Base-by-base conservation (phyloP, 2,113 vertebrate genomes). In the Puffinus mauretanicus region DNA sequence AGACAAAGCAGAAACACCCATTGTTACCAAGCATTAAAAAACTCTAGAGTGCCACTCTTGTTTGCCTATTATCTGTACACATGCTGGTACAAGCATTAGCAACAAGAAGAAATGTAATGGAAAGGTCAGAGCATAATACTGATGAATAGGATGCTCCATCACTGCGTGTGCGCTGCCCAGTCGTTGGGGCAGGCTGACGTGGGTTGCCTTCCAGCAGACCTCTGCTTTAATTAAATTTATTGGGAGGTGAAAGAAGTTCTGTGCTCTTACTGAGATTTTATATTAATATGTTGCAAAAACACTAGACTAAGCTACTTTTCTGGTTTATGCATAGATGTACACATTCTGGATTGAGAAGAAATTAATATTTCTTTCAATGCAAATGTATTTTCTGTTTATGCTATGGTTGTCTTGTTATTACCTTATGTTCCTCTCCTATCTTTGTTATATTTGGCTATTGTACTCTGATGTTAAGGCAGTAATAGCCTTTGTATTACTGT, bases 331-430 rank as follows among this genome's bases (percentile, higher is more conserved):
- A 34, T 44, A 69, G 61, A 26, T n/a, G 16, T 47, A 55, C 15
- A n/a, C 16, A 14, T 73, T 93, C 21, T 70, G 26, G 16, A 55
- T 42, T 58, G 36, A 83, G 18, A 20, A 40, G 24, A 58, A 64
- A 72, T 71, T 89, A 71, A 34, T 82, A 86, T 86, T 93, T 85
- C 62, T 79, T 95, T 66, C 52, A 80, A 30, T 49, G 66, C 60
- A 81, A 90, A 64, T 44, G 1, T 58, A 61, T 84, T 89, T 96
- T 72, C 38, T 88, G 24, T 79, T 94, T 83, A 67, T 5, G 2
- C 17, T 36, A 3, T 79, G 30, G 12, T 64, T 29, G 36, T 93
- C 42, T 79, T 60, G 9, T 79, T 93, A 81, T 70, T 77, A 29
- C 17, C 32, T 60, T 70, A 19, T 81, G 32, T 71, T 90, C 32